Conservation (phyloP, 1,140 invertebrate species). For the Stratiolaelaps scimitus region DNA sequence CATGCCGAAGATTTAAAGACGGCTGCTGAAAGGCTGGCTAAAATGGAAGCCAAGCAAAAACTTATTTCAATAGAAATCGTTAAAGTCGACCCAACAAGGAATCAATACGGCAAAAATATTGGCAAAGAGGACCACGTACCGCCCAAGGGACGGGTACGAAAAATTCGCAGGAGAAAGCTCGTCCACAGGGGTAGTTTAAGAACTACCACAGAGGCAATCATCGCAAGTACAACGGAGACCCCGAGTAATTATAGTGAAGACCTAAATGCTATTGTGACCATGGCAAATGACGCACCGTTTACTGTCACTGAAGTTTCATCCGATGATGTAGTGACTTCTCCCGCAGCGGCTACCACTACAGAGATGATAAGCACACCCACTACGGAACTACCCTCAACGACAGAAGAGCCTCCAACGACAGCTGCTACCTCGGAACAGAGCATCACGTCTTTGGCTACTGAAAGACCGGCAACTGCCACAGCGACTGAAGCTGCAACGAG, state of each 20-base stretch:
- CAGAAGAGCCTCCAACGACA: not conserved
- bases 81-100: not conserved
- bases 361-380: not conserved
- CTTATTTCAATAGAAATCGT: slow-evolving; percentile 10
- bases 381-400: not conserved
- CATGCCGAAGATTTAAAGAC: not conserved
- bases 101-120: not conserved
- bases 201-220: not conserved
- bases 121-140: too few relatives aligned
- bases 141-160: not conserved
- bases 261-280: too few relatives aligned
- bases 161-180: slow-evolving; percentile 22
- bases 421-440: not conserved
- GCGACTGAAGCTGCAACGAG: not conserved
- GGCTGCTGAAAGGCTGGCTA: not conserved
- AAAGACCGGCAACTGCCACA: not conserved
- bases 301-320: not conserved
- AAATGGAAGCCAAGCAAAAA: slow-evolving; percentile 20
- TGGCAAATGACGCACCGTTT: too few relatives aligned
- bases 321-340: not conserved
- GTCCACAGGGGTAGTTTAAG: slow-evolving; percentile 10
- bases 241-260: too few relatives aligned
- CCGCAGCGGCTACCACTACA: not conserved
- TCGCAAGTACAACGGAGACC: too few relatives aligned
- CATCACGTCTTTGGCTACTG: too few relatives aligned